Percentiles rank a stretch among this genome's conserved stretches.
Conservation (phyloP, 1,140 invertebrate species). For the Centruroides sculpturatus region DNA sequence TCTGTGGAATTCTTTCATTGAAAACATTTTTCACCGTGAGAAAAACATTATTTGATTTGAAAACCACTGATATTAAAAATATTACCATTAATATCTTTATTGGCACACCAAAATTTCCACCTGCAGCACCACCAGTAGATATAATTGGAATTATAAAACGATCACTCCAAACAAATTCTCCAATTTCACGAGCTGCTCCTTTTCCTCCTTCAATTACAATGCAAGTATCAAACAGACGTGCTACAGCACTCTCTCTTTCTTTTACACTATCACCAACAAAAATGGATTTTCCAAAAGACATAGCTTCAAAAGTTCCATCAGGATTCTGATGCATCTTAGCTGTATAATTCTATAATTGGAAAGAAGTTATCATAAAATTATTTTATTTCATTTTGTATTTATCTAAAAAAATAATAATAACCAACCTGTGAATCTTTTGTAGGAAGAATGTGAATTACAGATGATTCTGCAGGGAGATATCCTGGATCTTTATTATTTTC, state of each 20-base stretch:
- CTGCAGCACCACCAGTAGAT: constrained; percentile 26
- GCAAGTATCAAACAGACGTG: constrained; percentile 27
- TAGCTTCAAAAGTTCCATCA: constrained; percentile 26
- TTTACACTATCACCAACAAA: constrained; percentile 28
- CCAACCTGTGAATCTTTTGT: constrained; percentile 12
- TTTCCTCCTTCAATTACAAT: constrained; percentile 28
- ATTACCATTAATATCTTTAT: constrained; percentile 25
- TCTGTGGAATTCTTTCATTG: too few species aligned
- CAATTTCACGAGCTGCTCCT: constrained; percentile 26
- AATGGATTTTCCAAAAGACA: constrained; percentile 26
- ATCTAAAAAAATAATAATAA: background rate
- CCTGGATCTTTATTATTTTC: constrained; percentile 4
- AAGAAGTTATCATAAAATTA: background rate
- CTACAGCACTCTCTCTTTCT: constrained; percentile 27
- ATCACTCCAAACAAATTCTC: constrained; percentile 32
- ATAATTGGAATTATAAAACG: constrained; percentile 28
- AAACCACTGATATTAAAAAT: background rate
- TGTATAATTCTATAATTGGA: constrained; percentile 7
- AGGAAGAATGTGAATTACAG: constrained; percentile 21
- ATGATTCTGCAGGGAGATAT: background rate
- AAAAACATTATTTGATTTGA: too few species aligned
- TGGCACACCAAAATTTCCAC: constrained; percentile 25
- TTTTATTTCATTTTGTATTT: background rate
- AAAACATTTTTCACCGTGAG: too few species aligned
- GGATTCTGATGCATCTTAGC: constrained; percentile 22